These are phyloP conservation scores for Drosophila sucinea DNA, from an alignment of 1,140 invertebrate genomes.

Conservation along the genomic window DNA sequence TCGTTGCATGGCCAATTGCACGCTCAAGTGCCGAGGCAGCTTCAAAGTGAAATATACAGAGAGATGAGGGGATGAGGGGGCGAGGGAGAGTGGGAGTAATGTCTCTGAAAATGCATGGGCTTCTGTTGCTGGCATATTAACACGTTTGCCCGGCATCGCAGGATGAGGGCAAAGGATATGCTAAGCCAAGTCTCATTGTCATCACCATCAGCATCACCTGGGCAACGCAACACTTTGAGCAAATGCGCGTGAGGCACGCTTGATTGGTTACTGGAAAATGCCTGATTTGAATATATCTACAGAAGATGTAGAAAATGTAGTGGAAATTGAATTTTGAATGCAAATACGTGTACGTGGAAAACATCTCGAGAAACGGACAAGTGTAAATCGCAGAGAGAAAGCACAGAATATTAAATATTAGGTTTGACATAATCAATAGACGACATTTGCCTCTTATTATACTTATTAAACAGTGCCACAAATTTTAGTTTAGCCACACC, in stretches of 20 bases:
- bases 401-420: too few relatives aligned
- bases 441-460: too few relatives aligned
- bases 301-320: neutral
- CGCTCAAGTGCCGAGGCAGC: conserved; percentile 54
- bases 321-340: too few relatives aligned
- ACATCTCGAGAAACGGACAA: neutral
- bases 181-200: conserved; percentile 7
- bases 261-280: conserved; percentile 24
- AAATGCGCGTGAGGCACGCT: conserved; percentile 36
- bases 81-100: conserved; percentile 6
- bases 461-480: too few relatives aligned
- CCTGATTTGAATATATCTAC: conserved; percentile 16
- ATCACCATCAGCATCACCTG: conserved; percentile 40
- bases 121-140: conserved; percentile 49
- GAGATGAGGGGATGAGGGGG: too few relatives aligned
- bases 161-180: neutral
- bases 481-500: too few relatives aligned
- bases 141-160: conserved; percentile 15
- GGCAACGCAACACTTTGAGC: conserved; percentile 38
- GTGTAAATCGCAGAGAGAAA: too few relatives aligned
- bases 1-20: conserved; percentile 72
- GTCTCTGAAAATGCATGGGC: conserved; percentile 42
- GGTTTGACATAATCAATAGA: too few relatives aligned
- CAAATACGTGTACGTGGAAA: neutral
- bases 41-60: conserved; percentile 35